Base-by-base conservation (phyloP, 2,888 invertebrate genomes). In the Hydroisotoma schaefferi region DNA sequence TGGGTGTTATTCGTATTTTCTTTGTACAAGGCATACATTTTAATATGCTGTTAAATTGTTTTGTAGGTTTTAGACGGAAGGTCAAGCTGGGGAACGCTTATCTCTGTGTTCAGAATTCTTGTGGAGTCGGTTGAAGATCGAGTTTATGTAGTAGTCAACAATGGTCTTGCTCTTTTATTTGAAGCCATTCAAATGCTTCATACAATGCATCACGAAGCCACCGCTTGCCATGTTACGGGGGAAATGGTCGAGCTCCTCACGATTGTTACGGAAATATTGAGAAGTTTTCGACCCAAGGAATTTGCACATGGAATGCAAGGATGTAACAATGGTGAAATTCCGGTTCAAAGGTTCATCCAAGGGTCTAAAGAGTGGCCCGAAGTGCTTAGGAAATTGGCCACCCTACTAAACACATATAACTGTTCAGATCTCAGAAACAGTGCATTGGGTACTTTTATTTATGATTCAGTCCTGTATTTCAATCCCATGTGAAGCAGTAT, bases 131-230 rank as follows among this genome's bases (percentile, higher is more conserved):
- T 89, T 73, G 94, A 94, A 73, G 94, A 94, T 78, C 83, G 91
- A 69, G 78, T 93, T 28, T 87, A 88, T 75, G 89, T 93, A 15
- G 87, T 94, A n/a, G 91, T 88, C 74, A 90, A 93, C 74, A 88
- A 90, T 47, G 94, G 94, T 26, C 80, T 95, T 67, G 86, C 85
- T 75, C 84, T 87, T 78, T 83, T 88, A 2, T 87, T 87, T 75
- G 88, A 88, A 80, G 87, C 87, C 73, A 83, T 94, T 74, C 88
- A 89, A 78, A 91, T 92, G 67, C 80, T 94, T 63, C 93, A 94
- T 80, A 87, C 90, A 71, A 93, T 94, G 86, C 88, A 93, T 76
- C 91, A 93, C 74, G 94, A 94, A 78, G 93, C 93, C 15, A 91
- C 93, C 8, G 90, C 90, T 0, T 90, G 89, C 74, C 89, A 90